Base-by-base conservation (phyloP, 2,888 invertebrate species). In the Lasioglossum lativentre region DNA sequence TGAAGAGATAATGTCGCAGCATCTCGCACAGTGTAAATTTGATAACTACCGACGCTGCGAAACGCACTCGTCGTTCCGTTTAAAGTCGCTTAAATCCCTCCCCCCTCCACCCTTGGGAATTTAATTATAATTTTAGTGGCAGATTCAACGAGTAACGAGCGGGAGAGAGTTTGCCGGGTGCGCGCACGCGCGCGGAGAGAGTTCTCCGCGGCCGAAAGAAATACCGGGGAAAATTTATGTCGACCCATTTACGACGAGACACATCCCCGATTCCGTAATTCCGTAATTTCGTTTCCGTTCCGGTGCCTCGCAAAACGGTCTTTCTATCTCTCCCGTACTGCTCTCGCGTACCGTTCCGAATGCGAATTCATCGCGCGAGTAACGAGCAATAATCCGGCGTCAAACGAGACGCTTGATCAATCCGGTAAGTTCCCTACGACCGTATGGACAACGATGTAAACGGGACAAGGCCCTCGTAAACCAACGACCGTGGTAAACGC, bases 401-500 rank as follows among this genome's bases (percentile, higher is more conserved):
- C 66, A 4, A 38, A 68, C 66, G 34, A 38, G 66, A 68, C 34
- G 34, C 38, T 68, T 68, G 34, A 68, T 68, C 66, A 68, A 68
- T 68, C 66, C 38, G 66, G 34, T 10, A 23, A 38, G 66, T 68
- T 38, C 38, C 30, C 16, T n/a, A 40, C 70, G 38, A 23, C 23
- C 38, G 4, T 70, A 70, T 40, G 70, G 38, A n/a, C 38, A n/a
- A 0, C 38, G 80, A 68, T 63, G 47, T 70, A 42, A 68, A 45
- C n/a, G 68, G 76, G 77, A 82, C 84, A 78, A 79, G 16, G 27
- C 40, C n/a, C 75, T 79, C 81, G 75, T 88, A 88, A 89, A 88
- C 80, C 82, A 75, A 38, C 73, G 66, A 73, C 78, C 78, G 56
- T 66, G 78, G 73, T 80, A 80, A 82, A 71, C 63, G 45, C 70